Evolutionary conservation across 2,797 vertebrate genomes (phyloP).

Genomic region (Acrocephalus scirpaceus): DNA sequence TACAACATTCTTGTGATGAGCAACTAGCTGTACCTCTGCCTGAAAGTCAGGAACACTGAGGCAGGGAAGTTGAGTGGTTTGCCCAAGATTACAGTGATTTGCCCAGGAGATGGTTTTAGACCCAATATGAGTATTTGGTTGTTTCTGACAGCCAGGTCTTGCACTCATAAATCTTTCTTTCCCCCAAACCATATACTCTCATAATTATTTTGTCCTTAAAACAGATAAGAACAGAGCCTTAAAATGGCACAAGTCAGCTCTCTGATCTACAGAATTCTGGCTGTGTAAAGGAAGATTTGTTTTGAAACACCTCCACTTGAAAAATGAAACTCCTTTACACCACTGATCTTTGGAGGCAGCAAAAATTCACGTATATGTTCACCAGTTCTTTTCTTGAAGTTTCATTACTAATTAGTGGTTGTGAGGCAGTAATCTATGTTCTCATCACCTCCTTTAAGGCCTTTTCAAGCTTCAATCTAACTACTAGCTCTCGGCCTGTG

Average conservation of each 20-base stretch:
- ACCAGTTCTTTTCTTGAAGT: neutral
- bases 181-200: neutral
- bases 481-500: neutral
- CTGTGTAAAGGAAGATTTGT: neutral
- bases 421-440: neutral
- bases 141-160: neutral
- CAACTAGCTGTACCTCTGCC: conserved; percentile 12
- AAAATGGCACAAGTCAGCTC: neutral
- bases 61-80: neutral
- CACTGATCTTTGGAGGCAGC: neutral
- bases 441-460: neutral
- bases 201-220: conserved; percentile 13
- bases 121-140: neutral
- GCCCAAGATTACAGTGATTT: neutral
- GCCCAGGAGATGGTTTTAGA: neutral
- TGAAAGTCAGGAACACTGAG: neutral
- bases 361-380: neutral
- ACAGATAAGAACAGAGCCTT: neutral
- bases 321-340: neutral
- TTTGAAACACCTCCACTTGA: neutral
- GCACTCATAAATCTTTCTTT: neutral
- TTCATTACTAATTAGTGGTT: conserved; percentile 5
- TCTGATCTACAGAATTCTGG: neutral
- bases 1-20: conserved; percentile 29
- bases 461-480: conserved; percentile 26